Evolutionary conservation across 2,797 vertebrate species (phyloP), one percentile per base, ranked within the genome.

Genomic region (Fundulus diaphanus): DNA sequence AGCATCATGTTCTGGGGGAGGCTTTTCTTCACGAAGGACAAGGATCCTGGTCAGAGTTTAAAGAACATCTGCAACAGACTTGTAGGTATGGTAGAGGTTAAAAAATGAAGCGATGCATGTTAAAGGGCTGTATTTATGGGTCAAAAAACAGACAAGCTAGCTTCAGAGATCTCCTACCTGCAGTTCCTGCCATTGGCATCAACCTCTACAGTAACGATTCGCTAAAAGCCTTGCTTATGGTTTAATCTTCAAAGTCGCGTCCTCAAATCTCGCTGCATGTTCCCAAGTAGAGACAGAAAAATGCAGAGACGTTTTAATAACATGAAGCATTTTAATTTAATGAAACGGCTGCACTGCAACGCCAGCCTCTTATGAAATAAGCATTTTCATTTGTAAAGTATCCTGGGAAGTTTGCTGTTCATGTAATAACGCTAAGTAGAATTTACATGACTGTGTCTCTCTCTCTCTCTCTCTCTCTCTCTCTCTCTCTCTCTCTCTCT

Each of bases 381-480:
- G 16, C 6, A 66, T 42, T 66, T 42, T 27, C 24, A 66, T 66
- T 66, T 40, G 63, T 42, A 42, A 66, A 3, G 37, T 66, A 66
- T 66, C 42, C 63, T n/a, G 63, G 37, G 63, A 42, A 66, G 63
- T 42, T 66, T 65, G 61, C 40, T n/a, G 35, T 56, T 42, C 42
- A 66, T 31, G 40, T 66, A 66, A 66, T 66, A 40, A 42, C 27
- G 63, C 22, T 2, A 82, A 74, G 46, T 57, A 52, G 15, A 69
- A 68, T 72, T 78, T 66, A 88, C 66, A 70, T 48, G 82, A 76
- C 85, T 68, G 52, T 44, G 54, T 77, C 59, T 74, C 49, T 82
- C 77, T 24, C 42, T 68, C 69, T 52, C 48, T 40, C 79, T 24
- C 24, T 73, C 44, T 81, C 78, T 27, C 40, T 70, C 68, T 52